Conservation (phyloP, 1,140 invertebrate species). For the Ladona fulva region DNA sequence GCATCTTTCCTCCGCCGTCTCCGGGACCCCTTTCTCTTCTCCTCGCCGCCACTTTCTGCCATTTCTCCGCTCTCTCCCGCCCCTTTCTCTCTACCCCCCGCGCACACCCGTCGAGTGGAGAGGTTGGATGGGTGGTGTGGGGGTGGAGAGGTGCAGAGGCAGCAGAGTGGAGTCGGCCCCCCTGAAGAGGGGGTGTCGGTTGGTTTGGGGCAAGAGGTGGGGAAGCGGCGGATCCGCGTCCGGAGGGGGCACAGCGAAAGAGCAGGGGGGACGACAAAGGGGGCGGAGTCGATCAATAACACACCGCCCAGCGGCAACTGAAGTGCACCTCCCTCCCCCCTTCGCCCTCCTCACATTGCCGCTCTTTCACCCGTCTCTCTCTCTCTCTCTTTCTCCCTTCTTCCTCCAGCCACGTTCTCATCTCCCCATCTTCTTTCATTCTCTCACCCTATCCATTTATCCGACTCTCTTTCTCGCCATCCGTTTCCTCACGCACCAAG, state of each 20-base stretch:
- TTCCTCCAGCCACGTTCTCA: neutral
- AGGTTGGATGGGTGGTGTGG: neutral
- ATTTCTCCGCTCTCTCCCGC: neutral
- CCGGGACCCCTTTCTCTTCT: neutral
- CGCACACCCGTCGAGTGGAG: too few species aligned
- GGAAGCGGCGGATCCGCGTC: neutral
- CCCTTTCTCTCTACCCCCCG: neutral
- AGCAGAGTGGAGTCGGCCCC: neutral
- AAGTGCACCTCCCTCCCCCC: neutral
- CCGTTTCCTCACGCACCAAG: neutral
- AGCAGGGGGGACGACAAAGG: constrained; percentile 2
- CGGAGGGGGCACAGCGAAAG: too few species aligned
- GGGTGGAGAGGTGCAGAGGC: neutral
- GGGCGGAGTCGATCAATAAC: constrained; percentile 2
- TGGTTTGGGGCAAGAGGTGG: neutral
- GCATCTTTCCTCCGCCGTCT: neutral
- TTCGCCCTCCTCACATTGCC: too few species aligned
- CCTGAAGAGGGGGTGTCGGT: neutral
- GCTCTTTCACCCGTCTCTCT: neutral
- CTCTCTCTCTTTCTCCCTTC: neutral
- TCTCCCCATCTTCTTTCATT: too few species aligned
- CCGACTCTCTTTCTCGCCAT: neutral
- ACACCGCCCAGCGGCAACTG: neutral
- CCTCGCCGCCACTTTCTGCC: neutral
- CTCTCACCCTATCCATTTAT: neutral